Percentiles rank a stretch among this genome's conserved stretches.
These are phyloP conservation scores for Phyllostomus hastatus DNA, from an alignment of 2,113 vertebrate species.

Conservation along the genomic window DNA sequence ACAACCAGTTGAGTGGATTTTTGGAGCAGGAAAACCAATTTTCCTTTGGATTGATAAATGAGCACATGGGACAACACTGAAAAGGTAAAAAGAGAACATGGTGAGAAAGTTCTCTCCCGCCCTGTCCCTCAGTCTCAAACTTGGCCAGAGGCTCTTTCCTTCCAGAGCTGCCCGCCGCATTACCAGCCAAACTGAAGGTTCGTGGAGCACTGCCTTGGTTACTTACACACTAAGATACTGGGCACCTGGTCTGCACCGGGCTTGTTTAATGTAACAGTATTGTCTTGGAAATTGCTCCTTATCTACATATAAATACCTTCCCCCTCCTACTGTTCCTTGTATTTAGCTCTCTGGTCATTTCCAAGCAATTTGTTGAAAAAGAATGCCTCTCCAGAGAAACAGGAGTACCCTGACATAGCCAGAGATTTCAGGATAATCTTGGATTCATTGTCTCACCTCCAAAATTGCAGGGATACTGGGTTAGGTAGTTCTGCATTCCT, in stretches of 20 bases:
- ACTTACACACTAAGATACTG: not conserved
- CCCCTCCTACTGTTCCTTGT: not conserved
- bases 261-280: not conserved
- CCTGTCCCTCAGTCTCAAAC: not conserved
- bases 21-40: not conserved
- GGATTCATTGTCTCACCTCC: not conserved
- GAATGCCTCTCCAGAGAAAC: not conserved
- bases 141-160: not conserved
- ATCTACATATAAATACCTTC: not conserved
- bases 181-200: not conserved
- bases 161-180: not conserved
- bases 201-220: not conserved
- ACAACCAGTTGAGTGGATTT: not conserved
- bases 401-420: not conserved
- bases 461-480: not conserved
- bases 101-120: not conserved
- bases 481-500: not conserved
- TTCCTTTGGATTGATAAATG: not conserved
- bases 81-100: not conserved
- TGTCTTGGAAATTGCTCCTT: not conserved
- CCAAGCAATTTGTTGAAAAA: not conserved
- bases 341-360: not conserved
- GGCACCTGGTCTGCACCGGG: not conserved
- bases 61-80: not conserved
- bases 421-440: not conserved